Percentiles rank a stretch among this genome's conserved stretches.
phyloP scores from a whole-genome alignment of 2,797 vertebrate genomes.

The Champsocephalus esox region DNA sequence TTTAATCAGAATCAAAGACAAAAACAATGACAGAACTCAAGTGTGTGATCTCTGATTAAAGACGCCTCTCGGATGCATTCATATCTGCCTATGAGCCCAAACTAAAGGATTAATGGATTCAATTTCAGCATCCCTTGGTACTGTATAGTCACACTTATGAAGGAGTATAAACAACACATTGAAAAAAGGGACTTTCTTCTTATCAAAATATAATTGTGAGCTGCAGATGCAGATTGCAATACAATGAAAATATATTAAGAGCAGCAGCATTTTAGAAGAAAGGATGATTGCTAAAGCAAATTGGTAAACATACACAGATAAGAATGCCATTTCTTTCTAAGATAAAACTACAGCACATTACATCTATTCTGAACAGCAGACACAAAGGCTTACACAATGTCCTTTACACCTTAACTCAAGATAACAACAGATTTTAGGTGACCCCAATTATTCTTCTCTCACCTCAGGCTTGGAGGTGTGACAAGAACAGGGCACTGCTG shows the following conservation, averaged over 20 bases:
- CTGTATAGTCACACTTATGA: slow-evolving; percentile 29
- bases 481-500: slow-evolving; percentile 38
- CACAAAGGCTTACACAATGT: slow-evolving; percentile 9
- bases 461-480: slow-evolving; percentile 37
- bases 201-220: slow-evolving; percentile 10
- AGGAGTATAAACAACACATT: slow-evolving; percentile 9
- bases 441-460: slow-evolving; percentile 65
- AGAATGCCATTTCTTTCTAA: slow-evolving; percentile 5
- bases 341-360: slow-evolving; percentile 1
- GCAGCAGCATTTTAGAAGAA: slow-evolving; percentile 3
- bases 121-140: slow-evolving; percentile 15
- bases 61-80: slow-evolving; percentile 25
- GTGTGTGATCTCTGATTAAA: slow-evolving; percentile 38
- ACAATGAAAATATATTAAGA: background rate
- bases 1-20: slow-evolving; percentile 32
- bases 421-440: slow-evolving; percentile 46
- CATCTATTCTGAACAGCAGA: background rate
- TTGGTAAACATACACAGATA: background rate
- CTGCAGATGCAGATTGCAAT: slow-evolving; percentile 1
- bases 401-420: slow-evolving; percentile 32
- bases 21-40: slow-evolving; percentile 8
- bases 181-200: slow-evolving; percentile 1
- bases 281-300: slow-evolving; percentile 11
- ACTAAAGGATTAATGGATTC: slow-evolving; percentile 26
- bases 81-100: slow-evolving; percentile 15